These are phyloP conservation scores for Seira ritae DNA, from an alignment of 2,888 invertebrate genomes.

Conservation along the genomic window DNA sequence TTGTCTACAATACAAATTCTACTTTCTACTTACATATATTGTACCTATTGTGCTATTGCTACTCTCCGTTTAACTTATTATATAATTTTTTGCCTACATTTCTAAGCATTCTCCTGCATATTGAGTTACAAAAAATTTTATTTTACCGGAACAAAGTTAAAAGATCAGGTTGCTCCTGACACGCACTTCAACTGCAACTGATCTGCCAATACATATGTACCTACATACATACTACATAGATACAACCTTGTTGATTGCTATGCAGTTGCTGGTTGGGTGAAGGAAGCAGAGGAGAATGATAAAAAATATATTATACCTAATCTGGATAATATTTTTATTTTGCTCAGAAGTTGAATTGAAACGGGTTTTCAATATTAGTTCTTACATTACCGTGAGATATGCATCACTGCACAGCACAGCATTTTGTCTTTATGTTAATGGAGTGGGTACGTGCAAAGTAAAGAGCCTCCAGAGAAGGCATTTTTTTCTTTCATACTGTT, in stretches of 20 bases:
- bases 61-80: no score
- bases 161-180: slow-evolving; percentile 56
- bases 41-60: no score
- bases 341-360: background rate
- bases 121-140: slow-evolving; percentile 22
- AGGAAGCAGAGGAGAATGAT: background rate
- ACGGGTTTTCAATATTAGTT: no score
- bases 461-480: no score
- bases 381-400: background rate
- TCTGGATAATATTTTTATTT: slow-evolving; percentile 4
- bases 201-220: slow-evolving; percentile 34
- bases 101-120: slow-evolving; percentile 38
- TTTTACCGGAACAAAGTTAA: slow-evolving; percentile 14
- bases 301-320: slow-evolving; percentile 8
- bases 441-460: background rate
- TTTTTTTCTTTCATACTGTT: no score
- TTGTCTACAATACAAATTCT: background rate
- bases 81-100: slow-evolving; percentile 17
- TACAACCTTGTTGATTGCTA: background rate
- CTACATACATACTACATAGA: background rate
- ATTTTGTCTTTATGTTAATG: slow-evolving; percentile 17
- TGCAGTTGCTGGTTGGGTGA: background rate
- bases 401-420: slow-evolving; percentile 20
- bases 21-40: no score
- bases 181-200: slow-evolving; percentile 59